A percentile compares a stretch with the other conserved stretches of the same genome.
Evolutionary conservation across 2,797 vertebrate species (phyloP).

Genomic region (Gambelia wislizenii): DNA sequence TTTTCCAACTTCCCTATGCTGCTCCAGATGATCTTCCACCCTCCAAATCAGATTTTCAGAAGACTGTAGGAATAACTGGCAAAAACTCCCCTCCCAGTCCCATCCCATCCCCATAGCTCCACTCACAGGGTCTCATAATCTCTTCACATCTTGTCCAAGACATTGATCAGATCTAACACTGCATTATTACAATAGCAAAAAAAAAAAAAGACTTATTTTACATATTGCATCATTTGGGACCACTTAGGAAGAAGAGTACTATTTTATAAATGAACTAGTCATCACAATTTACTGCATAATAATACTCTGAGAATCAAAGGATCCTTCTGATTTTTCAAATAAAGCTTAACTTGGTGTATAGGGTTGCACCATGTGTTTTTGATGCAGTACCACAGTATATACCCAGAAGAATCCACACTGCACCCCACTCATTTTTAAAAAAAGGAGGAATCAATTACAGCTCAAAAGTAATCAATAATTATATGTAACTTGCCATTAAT

Average conservation of each 20-base stretch:
- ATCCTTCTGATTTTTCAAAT: not conserved
- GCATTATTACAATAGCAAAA: not conserved
- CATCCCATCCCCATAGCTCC: not conserved
- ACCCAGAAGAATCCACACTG: not conserved
- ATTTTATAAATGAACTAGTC: not conserved
- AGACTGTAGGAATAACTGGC: no score
- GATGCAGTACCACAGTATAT: not conserved
- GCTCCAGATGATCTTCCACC: not conserved
- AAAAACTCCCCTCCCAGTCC: no score
- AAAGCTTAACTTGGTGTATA: not conserved
- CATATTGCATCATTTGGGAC: not conserved
- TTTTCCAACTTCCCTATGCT: not conserved
- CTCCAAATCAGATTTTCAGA: no score
- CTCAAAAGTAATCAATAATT: not conserved
- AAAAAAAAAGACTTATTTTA: not conserved
- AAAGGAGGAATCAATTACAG: not conserved
- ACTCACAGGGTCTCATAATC: not conserved
- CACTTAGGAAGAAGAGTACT: not conserved
- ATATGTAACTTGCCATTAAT: constrained; percentile 82
- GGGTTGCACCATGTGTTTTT: not conserved
- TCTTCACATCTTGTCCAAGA: not conserved
- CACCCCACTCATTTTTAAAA: not conserved
- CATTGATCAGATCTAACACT: not conserved
- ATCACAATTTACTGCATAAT: not conserved
- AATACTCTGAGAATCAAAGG: not conserved